Base-by-base conservation (phyloP, 30 jellyfish, hydroid and myxozoan species). In the Hydractinia symbiolongicarpus region DNA sequence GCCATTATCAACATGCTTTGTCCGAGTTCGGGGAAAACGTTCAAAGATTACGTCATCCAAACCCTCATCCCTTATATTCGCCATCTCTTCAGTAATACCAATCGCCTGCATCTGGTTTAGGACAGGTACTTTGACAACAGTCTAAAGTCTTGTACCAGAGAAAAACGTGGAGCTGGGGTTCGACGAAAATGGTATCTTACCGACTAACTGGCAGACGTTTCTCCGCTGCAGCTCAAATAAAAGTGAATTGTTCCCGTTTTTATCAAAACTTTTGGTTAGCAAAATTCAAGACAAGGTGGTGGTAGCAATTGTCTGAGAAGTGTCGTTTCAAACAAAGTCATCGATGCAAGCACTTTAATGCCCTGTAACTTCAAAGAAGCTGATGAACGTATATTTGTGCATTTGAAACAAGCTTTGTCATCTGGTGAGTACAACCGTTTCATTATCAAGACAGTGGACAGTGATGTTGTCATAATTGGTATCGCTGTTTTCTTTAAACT, bases 171-270 rank as follows among this genome's bases (percentile, higher is more conserved):
- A 11, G 56, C 86, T 5, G 92, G 92, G 58, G 82, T 83, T 52
- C 72, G 92, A 51, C 67, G 92, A 73, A 84, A 67, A 69, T 51
- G 30, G 55, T 49, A 30, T 40, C 21, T 54, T 54, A 52, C 71
- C 86, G 77, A 68, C 51, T 16, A 61, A 73, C 82, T 83, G 92
- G 92, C 92, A 83, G 55, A 76, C 84, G n/a, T 73, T 83, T 62
- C 64, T 77, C 5, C 67, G 94, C 61, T 67, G 53, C 13, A 86
- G 79, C 52, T 68, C 64, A 77, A 67, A 66, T n/a, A 77, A 84
- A 77, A 61, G 30, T 54, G 91, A 83, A 73, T 79, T 83, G n/a
- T 83, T 83, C 76, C 52, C 73, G 7, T 16, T 68, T 30, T 54
- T 82, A 77, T 82, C 89, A 53, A 81, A 69, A 17, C 44, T 21